Base-by-base conservation (phyloP, 2,797 vertebrate genomes). In the Paramormyrops hopkinsi region DNA sequence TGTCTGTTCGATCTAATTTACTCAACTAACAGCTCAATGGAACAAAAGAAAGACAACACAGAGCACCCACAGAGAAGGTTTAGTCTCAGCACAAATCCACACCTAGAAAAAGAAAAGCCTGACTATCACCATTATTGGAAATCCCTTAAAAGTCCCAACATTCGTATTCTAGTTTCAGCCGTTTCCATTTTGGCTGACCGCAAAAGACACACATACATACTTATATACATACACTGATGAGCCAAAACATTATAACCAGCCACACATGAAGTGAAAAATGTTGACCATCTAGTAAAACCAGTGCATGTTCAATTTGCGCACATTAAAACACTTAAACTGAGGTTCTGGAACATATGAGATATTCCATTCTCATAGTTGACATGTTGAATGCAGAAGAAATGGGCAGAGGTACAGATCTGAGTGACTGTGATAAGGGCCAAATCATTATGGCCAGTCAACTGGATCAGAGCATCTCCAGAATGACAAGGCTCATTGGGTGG, bases 301-400 rank as follows among this genome's bases (percentile, higher is more conserved):
- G 98, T 97, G 98, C 97, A 98, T 97, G 96, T 97, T 99, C 99
- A 98, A 98, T 99, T 99, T 98, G 96, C 98, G 99, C 97, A 99
- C 96, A 97, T 97, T 97, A 96, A 97, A 97, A 97, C 96, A 94
- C 93, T 90, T 89, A 93, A 92, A 92, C 90, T 93, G 92, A 94
- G 91, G 93, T 92, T 95, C 94, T 37, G 29, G 12, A 29, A 37
- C 17, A 73, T 14, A 37, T 17, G 29, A 17, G 29, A 73, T 12
- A 62, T 25, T 62, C 59, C 7, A 25, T 29, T 29, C 9, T 65
- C 9, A 29, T 65, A 33, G 25, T 29, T 4, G 25, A 33, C 62
- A 33, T 69, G 9, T 33, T 69, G 25, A 69, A 69, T 69, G 62
- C 25, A 33, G 62, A 69, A 29, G 1, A 69, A 69, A 69, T 73